phyloP scores from a whole-genome alignment of 35 echinoderm and acorn worm genomes.

The Heliocidaris tuberculata region DNA sequence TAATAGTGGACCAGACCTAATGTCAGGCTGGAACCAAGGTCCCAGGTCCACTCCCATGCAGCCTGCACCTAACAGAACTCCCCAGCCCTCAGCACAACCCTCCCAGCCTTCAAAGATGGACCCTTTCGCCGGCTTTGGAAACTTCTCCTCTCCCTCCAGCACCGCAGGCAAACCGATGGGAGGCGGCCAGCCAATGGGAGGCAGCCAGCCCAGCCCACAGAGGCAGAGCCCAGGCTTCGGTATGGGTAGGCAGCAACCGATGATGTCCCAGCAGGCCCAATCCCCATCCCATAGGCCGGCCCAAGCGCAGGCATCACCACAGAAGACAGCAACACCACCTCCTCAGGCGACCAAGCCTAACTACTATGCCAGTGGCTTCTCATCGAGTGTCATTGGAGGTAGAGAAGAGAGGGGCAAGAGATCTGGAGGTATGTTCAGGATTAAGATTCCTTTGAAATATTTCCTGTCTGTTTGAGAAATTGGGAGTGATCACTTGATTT shows the following conservation, averaged over 20 bases:
- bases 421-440: neutral
- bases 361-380: neutral
- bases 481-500: neutral
- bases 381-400: conserved; percentile 70
- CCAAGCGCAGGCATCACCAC: conserved; percentile 34
- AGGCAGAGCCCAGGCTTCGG: conserved; percentile 31
- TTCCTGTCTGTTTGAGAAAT: neutral
- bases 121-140: conserved; percentile 91
- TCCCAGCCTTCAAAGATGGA: conserved; percentile 55
- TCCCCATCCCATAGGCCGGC: neutral
- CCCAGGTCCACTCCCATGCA: conserved; percentile 61
- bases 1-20: conserved; percentile 83
- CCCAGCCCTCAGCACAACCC: neutral
- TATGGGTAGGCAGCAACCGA: neutral
- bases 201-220: neutral
- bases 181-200: neutral
- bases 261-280: neutral
- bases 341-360: conserved; percentile 40
- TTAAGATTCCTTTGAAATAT: neutral
- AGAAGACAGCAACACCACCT: conserved; percentile 30
- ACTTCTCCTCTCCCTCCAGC: conserved; percentile 6
- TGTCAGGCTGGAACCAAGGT: conserved; percentile 72
- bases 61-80: conserved; percentile 41
- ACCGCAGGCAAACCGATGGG: neutral
- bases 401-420: conserved; percentile 64